phyloP scores from a whole-genome alignment of 2,797 vertebrate genomes.

The Lacerta viridis region DNA sequence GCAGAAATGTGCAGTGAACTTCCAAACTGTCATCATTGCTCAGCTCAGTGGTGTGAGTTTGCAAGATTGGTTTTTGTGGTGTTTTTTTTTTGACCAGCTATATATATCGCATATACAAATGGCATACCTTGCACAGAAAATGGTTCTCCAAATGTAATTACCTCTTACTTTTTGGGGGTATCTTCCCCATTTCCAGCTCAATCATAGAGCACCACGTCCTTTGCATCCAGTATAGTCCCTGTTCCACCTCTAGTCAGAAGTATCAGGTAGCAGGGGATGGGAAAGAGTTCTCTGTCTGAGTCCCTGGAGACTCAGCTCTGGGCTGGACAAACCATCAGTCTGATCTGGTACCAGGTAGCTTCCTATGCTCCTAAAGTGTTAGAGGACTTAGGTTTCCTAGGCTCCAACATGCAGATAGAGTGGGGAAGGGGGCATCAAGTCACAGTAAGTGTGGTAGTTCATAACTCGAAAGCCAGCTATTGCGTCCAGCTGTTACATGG shows the following conservation, averaged over 20 bases:
- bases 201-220: not conserved
- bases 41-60: constrained; percentile 44
- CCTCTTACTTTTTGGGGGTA: not conserved
- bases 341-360: not conserved
- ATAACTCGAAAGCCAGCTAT: too few species aligned
- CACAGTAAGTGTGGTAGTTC: not conserved
- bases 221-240: not conserved
- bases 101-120: not conserved
- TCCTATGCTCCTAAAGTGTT: not conserved
- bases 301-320: too few species aligned
- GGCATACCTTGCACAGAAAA: not conserved
- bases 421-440: not conserved
- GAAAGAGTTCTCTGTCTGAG: not conserved
- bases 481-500: too few species aligned
- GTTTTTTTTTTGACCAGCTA: constrained; percentile 34
- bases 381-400: not conserved
- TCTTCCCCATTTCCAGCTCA: not conserved
- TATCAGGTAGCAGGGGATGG: not conserved
- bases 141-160: not conserved
- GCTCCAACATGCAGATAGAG: not conserved
- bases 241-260: not conserved
- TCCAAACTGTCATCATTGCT: constrained; percentile 48
- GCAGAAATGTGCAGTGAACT: constrained; percentile 54
- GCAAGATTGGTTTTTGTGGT: not conserved
- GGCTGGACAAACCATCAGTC: too few species aligned